Base-by-base conservation (phyloP, 2,797 vertebrate genomes). In the Sebastes trivittatus region DNA sequence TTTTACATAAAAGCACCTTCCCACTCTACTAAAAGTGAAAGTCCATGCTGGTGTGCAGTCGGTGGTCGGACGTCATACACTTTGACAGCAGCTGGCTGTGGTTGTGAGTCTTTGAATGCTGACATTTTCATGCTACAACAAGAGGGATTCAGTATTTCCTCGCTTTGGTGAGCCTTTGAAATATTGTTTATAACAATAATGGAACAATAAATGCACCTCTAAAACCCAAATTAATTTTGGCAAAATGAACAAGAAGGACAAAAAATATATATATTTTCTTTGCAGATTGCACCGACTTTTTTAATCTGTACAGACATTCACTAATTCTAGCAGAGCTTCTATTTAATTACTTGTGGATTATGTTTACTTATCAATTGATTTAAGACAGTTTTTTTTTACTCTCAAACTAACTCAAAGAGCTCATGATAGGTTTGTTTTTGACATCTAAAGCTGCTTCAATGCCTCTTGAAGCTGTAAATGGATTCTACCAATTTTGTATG, bases 1-100 rank as follows among this genome's bases (percentile, higher is more conserved):
- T 25, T 54, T 83, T 81, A 81, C 60, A 81, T 87, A 86, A 89
- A 81, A 38, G 29, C 25, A 56, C 55, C 78, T 58, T 76, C 11
- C 9, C 8, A 7, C 30, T 70, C 30, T 18, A 77, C 58, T 22
- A 36, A 71, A 76, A 82, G 59, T 63, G 32, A 25, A 81, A 65
- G 71, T 65, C 11, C 49, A 27, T 73, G 49, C 80, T 82, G 3
- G 30, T 76, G 66, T 13, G 55, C 9, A 46, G 54, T 75, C n/a
- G 5, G 13, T 58, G 25, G 65, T n/a, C 27, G 27, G 6, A 7
- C 2, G 4, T 52, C 59, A 6, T 2, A 54, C 29, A 22, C 66
- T 49, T 4, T 65, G 68, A 75, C 61, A 79, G 25, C 42, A 61
- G 62, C 11, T 14, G n/a, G 36, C 36, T 42, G 27, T 25, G n/a